These are phyloP conservation scores for Lanistes nyassanus DNA, from an alignment of 1,140 invertebrate genomes.

Conservation along the genomic window DNA sequence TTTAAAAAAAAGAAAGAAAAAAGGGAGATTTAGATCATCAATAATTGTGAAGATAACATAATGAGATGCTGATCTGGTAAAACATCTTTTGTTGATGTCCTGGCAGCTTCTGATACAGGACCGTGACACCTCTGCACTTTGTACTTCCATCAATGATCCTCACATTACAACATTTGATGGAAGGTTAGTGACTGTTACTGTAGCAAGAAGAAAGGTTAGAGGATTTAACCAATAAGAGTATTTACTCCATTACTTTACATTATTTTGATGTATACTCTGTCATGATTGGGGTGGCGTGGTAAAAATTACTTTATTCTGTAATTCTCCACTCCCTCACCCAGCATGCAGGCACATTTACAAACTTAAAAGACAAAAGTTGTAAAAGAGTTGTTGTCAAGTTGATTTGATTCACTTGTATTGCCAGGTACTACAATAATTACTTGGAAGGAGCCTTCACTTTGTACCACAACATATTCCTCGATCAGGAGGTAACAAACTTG, in stretches of 20 bases:
- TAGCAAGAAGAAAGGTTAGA: not conserved
- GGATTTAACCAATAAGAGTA: not conserved
- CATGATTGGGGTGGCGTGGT: too few relatives aligned
- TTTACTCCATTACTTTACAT: not conserved
- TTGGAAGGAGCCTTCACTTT: slow-evolving; percentile 57
- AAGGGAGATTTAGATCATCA: too few relatives aligned
- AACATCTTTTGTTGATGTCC: not conserved
- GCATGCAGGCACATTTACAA: too few relatives aligned
- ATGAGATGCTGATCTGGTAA: too few relatives aligned
- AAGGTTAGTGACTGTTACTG: slow-evolving; percentile 32
- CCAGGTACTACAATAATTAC: slow-evolving; percentile 56
- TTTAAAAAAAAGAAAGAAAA: too few relatives aligned
- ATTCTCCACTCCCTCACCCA: too few relatives aligned
- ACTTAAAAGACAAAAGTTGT: too few relatives aligned
- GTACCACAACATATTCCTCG: slow-evolving; percentile 49
- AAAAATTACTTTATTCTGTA: too few relatives aligned
- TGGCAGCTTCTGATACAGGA: slow-evolving; percentile 51
- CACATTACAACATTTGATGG: slow-evolving; percentile 57
- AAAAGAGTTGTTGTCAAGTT: not conserved
- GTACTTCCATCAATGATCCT: slow-evolving; percentile 59
- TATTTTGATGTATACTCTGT: not conserved
- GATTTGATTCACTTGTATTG: slow-evolving; percentile 12
- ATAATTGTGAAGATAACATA: too few relatives aligned
- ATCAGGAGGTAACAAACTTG: slow-evolving; percentile 37
- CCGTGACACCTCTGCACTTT: slow-evolving; percentile 47